Evolutionary conservation across 2,888 invertebrate genomes (phyloP).

Genomic region (Limnephilus auricula): DNA sequence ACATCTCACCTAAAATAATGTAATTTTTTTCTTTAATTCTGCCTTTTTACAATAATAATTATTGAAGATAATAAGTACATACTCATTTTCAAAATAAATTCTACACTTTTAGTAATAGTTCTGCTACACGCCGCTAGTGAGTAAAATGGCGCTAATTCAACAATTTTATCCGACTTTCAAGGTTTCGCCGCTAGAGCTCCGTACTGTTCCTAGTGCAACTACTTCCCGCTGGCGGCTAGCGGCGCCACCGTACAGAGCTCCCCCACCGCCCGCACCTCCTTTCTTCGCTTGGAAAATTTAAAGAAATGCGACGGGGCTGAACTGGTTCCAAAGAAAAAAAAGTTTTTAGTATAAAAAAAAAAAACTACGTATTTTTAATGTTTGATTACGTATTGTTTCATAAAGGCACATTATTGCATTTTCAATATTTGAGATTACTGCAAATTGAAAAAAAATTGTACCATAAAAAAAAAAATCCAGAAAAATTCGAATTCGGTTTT

Average conservation of each 20-base stretch:
- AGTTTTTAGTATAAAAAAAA: not conserved
- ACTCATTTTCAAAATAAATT: not conserved
- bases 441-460: too few relatives aligned
- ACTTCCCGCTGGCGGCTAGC: conserved; percentile 40
- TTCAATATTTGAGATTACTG: too few relatives aligned
- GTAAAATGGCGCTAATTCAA: conserved; percentile 40
- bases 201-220: conserved; percentile 44
- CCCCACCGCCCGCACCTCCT: conserved; percentile 47
- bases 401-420: not conserved
- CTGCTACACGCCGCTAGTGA: conserved; percentile 55
- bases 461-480: too few relatives aligned
- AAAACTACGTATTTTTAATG: not conserved
- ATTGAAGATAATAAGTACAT: too few relatives aligned
- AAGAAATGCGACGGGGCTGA: conserved; percentile 64
- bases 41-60: too few relatives aligned
- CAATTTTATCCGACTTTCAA: conserved; percentile 45
- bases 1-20: too few relatives aligned
- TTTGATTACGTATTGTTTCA: not conserved
- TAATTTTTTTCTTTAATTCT: too few relatives aligned
- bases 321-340: conserved; percentile 50
- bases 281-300: conserved; percentile 53
- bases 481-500: too few relatives aligned
- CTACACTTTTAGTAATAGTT: conserved; percentile 35
- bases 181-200: conserved; percentile 53
- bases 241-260: conserved; percentile 55